Base-by-base conservation (phyloP, 2,113 vertebrate species). In the Amphiprion ocellaris region DNA sequence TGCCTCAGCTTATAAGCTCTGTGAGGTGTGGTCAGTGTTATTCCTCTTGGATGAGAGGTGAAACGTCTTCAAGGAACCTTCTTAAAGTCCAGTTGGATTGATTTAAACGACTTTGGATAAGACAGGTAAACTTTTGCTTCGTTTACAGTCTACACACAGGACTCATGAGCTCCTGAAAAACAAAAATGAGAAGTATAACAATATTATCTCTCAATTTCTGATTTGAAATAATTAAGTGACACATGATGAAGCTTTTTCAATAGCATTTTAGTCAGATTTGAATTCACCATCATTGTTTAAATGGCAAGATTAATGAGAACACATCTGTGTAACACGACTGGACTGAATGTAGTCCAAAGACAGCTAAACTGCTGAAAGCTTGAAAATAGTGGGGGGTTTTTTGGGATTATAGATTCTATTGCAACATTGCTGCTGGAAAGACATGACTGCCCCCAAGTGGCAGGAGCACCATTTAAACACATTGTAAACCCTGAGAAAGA, bases 401-500 rank as follows among this genome's bases (percentile, higher is more conserved):
- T 26, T n/a, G n/a, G 9, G 2, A 24, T 55, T 28, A 61, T 1
- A 8, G 52, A 30, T 30, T 30, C 30, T 30, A 30, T 30, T 30
- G 2, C 30, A 37, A 37, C 4, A 59, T 55, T 62, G 47, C 24
- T 39, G 44, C 53, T 37, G 16, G 46, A 53, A 74, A 69, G 49
- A 28, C 58, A 64, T 41, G 69, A 54, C 77, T 76, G 79, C 63
- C 79, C 54, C 60, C 74, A 69, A 15, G 84, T 72, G 77, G 85
- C 74, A 69, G 21, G 10, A 66, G 75, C 75, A 89, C 79, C 84
- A 44, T 65, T 64, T 58, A 1, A 67, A 58, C 55, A 28, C 52
- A 65, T 12, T 23, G 21, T 23, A 61, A 75, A 82, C 58, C 86
- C 82, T 86, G 79, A 84, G 74, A 53, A 67, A 49, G 50, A 79